Base-by-base conservation (phyloP, 2,888 invertebrate species). In the Trachelus troglodyta region DNA sequence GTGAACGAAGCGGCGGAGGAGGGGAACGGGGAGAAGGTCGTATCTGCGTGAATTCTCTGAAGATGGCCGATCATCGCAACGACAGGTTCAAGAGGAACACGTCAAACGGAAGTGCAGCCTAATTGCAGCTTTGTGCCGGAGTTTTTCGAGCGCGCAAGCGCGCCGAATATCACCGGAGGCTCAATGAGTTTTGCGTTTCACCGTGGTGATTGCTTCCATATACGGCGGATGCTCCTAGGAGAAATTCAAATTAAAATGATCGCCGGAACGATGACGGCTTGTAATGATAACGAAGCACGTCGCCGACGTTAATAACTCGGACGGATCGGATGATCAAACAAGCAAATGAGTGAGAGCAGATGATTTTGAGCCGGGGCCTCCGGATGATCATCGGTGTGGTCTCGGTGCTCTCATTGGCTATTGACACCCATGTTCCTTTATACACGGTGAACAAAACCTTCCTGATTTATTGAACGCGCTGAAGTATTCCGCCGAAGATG, bases 181-280 rank as follows among this genome's bases (percentile, higher is more conserved):
- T 71, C 31, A 2, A 71, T 34, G 74, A 74, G 74, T 74, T 74
- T 74, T 33, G 34, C 74, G 74, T 74, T 35, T 37, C 74, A 35
- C 85, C 71, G 71, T 34, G 6, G 81, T 86, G 86, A 86, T 86
- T 86, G 86, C 85, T 86, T 85, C 86, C 85, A 84, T 85, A 85
- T 86, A 83, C 80, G 81, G 83, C 76, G 77, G 81, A 35, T 77
- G 80, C 75, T 80, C 79, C 77, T 78, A 81, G 83, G 74, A 74
- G 86, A 84, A 81, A 84, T 79, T 81, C 80, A 79, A 86, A 86
- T 85, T 85, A 84, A 86, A 86, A 85, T 84, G 37, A 15, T 33
- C 80, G 81, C 80, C 84, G 75, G 82, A 69, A 31, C 71, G 71
- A 71, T 71, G 71, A 71, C 71, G 71, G 71, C 33, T 31, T 30